Base-by-base conservation (phyloP, 2,797 vertebrate species). In the Ctenosaura bakeri region DNA sequence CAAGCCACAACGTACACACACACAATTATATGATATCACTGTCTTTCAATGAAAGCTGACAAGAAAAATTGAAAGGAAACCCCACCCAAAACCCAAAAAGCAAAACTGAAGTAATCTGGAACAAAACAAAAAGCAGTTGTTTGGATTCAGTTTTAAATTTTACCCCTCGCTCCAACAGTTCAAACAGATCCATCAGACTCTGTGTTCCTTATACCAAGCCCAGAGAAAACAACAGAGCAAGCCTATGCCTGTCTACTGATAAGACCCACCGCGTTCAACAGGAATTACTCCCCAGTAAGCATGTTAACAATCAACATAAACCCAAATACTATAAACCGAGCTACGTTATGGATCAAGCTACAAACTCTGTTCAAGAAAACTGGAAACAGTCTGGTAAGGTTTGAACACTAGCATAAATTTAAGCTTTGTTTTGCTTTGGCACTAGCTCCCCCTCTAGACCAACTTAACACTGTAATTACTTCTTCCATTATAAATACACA, bases 401-500 rank as follows among this genome's bases (percentile, higher is more conserved):
- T 94, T 94, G 69, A 92, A 94, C 35, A 71, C 92, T 52, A 95
- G 90, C 80, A 94, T 84, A 89, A 90, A 95, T 50, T 84, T 77
- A 93, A 95, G 71, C 91, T 86, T 92, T 79, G 82, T 92, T 97
- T 97, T 94, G 93, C 96, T 96, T 97, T 97, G 96, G 95, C 96
- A 94, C 96, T 97, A 97, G 97, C 97, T 97, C 97, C 97, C 97
- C 96, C 97, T 98, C 96, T 95, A 98, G 97, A 97, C 97, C 96
- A 95, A 92, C 59, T 90, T 92, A 91, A 91, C 89, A 95, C 1
- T 92, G 83, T 80, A 95, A 96, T 92, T 91, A 80, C 81, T 89
- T 95, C 90, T 93, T 79, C 93, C 89, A 94, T 95, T 85, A 91
- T 92, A 94, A 89, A 91, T 6, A 92, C 71, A 89, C 83, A 94